Conservation (phyloP, 1,140 invertebrate species). For the Neodiprion virginianus region DNA sequence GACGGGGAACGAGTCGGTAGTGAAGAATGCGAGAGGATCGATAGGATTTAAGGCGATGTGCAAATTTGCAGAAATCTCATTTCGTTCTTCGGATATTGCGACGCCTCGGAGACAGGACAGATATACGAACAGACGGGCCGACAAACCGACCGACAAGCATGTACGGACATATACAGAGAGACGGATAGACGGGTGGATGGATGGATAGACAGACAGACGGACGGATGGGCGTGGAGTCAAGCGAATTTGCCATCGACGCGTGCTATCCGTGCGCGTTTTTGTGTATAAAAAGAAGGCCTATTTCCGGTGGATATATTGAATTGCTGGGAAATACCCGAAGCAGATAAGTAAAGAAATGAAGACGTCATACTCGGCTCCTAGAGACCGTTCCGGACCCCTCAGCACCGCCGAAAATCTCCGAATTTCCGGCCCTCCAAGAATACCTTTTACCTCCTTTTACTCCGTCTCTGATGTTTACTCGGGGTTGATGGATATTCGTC, state of each 20-base stretch:
- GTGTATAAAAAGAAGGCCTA: neutral
- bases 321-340: neutral
- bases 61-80: conserved; percentile 5
- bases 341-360: conserved; percentile 2
- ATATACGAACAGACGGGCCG: neutral
- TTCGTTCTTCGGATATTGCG: neutral
- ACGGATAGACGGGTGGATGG: too few relatives aligned
- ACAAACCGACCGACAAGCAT: too few relatives aligned
- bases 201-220: too few relatives aligned
- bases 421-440: neutral
- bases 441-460: conserved; percentile 1
- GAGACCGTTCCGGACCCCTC: neutral
- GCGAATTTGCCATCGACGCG: neutral
- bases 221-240: neutral
- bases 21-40: neutral
- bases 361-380: neutral
- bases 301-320: conserved; percentile 5
- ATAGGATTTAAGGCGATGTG: neutral
- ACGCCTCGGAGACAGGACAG: neutral
- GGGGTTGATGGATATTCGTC: neutral
- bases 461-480: neutral
- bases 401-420: neutral
- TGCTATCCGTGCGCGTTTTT: neutral
- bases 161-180: too few relatives aligned
- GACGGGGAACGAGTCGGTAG: neutral